phyloP scores from a whole-genome alignment of 2,797 vertebrate species.

The Acanthurus tractus region DNA sequence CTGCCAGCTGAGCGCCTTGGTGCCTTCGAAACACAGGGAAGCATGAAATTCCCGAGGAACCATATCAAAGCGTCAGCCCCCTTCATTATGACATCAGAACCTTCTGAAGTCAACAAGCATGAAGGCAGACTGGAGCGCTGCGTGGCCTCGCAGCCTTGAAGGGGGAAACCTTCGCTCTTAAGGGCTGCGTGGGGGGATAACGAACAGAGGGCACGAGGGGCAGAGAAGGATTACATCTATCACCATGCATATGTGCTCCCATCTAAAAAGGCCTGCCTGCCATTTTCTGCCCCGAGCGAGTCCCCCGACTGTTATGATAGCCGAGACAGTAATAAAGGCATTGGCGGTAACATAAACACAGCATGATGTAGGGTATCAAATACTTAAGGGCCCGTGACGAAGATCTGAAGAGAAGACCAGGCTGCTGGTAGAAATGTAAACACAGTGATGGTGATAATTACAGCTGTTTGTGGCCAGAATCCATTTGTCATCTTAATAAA shows the following conservation, averaged over 20 bases:
- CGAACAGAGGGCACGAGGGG: slow-evolving; percentile 65
- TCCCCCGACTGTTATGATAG: slow-evolving; percentile 71
- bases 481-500: slow-evolving; percentile 72
- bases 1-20: slow-evolving; percentile 85
- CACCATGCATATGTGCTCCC: slow-evolving; percentile 75
- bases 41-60: slow-evolving; percentile 86
- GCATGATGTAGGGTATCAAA: slow-evolving; percentile 76
- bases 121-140: slow-evolving; percentile 80
- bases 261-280: slow-evolving; percentile 69
- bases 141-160: slow-evolving; percentile 81
- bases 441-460: slow-evolving; percentile 71
- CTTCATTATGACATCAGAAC: slow-evolving; percentile 87
- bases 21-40: slow-evolving; percentile 76
- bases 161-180: slow-evolving; percentile 73
- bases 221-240: slow-evolving; percentile 80
- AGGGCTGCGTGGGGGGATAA: slow-evolving; percentile 48
- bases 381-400: slow-evolving; percentile 65
- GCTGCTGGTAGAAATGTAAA: slow-evolving; percentile 64
- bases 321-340: slow-evolving; percentile 73
- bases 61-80: slow-evolving; percentile 81
- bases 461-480: slow-evolving; percentile 49
- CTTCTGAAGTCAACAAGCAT: slow-evolving; percentile 88
- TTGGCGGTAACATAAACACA: slow-evolving; percentile 75
- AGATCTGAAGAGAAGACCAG: slow-evolving; percentile 57
- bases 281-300: slow-evolving; percentile 66